Conservation (phyloP, 2,113 vertebrate species). For the Struthidea cinerea region DNA sequence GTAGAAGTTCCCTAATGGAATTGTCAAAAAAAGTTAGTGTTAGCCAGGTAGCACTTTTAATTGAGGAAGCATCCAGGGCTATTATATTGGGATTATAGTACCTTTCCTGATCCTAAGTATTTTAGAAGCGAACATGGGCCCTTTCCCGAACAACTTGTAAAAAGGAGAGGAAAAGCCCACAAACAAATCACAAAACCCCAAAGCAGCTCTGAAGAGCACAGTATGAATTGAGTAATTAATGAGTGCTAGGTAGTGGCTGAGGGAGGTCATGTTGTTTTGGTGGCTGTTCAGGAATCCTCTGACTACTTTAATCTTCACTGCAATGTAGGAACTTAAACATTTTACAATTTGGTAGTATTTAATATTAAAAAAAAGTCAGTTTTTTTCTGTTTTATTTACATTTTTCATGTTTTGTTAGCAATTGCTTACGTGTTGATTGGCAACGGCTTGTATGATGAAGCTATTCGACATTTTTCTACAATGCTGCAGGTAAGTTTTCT, state of each 20-base stretch:
- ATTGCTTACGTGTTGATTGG: conserved; percentile 94
- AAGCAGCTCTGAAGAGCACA: background rate
- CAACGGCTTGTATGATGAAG: conserved; percentile 93
- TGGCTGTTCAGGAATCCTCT: background rate
- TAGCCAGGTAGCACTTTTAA: background rate
- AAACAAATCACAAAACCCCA: background rate
- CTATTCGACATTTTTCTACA: conserved; percentile 92
- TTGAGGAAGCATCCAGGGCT: background rate
- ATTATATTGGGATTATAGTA: background rate
- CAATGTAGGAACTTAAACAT: background rate
- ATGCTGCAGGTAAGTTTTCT: conserved; percentile 86
- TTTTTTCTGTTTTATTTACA: background rate
- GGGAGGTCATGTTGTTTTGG: background rate
- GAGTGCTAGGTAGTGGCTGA: background rate
- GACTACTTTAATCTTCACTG: background rate
- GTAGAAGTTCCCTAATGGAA: background rate
- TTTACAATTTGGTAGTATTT: background rate
- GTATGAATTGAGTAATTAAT: background rate
- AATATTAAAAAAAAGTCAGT: background rate
- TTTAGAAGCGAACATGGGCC: background rate
- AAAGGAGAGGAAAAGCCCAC: background rate
- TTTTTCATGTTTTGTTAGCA: conserved; percentile 73
- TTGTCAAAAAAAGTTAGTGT: background rate
- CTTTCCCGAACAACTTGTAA: background rate
- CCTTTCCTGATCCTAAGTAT: background rate